Evolutionary conservation across 2,113 vertebrate genomes (phyloP).

Genomic region (Hemiprocne comata): DNA sequence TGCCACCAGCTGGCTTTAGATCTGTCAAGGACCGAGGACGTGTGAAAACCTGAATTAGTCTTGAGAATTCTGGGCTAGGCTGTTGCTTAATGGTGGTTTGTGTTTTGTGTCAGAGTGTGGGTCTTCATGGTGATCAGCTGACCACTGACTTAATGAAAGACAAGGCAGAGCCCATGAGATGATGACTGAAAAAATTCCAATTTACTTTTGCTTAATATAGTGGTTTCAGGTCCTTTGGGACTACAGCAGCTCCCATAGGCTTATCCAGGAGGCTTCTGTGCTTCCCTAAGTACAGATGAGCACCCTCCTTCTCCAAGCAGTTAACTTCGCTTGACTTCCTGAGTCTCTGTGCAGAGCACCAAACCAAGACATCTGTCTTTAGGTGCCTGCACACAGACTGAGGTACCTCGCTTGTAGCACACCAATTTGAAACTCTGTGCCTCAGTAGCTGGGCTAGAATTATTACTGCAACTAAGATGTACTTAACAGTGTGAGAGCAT

Average conservation of each 20-base stretch:
- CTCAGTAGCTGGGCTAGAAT: not conserved
- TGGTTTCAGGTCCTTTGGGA: not conserved
- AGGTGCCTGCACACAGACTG: no score
- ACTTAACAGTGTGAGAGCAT: accelerated
- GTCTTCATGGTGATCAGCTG: not conserved
- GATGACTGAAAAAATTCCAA: not conserved
- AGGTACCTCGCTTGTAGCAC: not conserved
- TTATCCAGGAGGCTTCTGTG: not conserved
- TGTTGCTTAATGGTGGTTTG: conserved; percentile 2
- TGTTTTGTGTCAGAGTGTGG: not conserved
- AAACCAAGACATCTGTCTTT: not conserved
- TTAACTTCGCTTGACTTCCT: not conserved
- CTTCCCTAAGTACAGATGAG: not conserved
- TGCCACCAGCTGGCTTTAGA: conserved; percentile 19
- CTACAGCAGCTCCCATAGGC: not conserved
- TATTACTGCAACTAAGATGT: not conserved
- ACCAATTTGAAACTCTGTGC: not conserved
- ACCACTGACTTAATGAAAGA: not conserved
- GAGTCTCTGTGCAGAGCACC: not conserved
- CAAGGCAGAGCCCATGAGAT: not conserved
- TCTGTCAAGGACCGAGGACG: not conserved
- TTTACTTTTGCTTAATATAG: not conserved
- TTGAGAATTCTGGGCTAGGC: not conserved
- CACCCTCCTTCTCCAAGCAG: not conserved
- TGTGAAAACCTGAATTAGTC: not conserved